These are phyloP conservation scores for Rana temporaria DNA, from an alignment of 2,113 vertebrate species.

Conservation along the genomic window DNA sequence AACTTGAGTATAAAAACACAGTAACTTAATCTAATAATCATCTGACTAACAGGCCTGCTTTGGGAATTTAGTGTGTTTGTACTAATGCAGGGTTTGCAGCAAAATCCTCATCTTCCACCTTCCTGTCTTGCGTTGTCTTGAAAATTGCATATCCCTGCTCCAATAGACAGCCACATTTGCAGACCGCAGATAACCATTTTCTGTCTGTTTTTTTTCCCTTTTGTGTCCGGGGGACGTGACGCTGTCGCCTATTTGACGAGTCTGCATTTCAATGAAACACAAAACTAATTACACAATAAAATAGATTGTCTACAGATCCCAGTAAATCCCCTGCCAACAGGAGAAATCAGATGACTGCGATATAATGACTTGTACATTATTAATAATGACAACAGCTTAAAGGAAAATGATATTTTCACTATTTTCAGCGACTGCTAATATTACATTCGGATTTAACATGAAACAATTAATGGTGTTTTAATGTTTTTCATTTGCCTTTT, in stretches of 20 bases:
- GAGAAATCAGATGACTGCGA: constrained; percentile 39
- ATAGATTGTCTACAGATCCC: constrained; percentile 33
- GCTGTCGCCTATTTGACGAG: constrained; percentile 12
- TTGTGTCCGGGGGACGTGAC: not conserved
- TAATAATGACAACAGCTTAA: constrained; percentile 16
- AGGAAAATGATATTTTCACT: no score
- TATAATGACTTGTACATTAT: constrained; percentile 25
- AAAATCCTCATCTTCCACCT: constrained; percentile 60
- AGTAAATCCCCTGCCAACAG: constrained; percentile 16
- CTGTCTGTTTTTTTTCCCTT: not conserved
- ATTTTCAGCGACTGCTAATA: no score
- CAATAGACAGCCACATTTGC: not conserved
- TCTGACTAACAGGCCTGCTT: constrained; percentile 70
- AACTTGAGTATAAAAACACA: constrained; percentile 62
- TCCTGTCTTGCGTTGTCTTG: not conserved
- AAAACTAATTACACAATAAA: constrained; percentile 49
- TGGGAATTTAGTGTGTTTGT: constrained; percentile 76
- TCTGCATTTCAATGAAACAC: constrained; percentile 41
- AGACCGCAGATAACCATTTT: constrained; percentile 13
- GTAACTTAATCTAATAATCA: constrained; percentile 71
- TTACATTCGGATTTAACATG: no score
- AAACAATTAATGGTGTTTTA: no score
- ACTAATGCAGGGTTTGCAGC: constrained; percentile 70
- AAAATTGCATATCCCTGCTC: constrained; percentile 26
- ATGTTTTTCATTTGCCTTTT: no score